Evolutionary conservation across 92 coral and sea anemone genomes (phyloP), one percentile per base, ranked within the genome.

Genomic region (Micromussa lordhowensis): DNA sequence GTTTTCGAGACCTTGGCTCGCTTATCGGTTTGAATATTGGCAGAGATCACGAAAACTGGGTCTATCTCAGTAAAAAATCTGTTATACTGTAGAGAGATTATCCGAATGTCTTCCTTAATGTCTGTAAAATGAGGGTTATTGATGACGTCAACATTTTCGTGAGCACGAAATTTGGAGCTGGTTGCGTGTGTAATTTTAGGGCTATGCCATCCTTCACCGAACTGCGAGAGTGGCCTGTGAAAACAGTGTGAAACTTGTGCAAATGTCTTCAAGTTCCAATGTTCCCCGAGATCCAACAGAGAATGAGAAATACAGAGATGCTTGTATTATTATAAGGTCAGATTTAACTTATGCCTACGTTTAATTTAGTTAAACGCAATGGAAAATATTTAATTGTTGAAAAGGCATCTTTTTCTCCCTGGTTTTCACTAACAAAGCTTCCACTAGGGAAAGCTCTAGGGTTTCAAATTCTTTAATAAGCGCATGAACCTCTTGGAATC

Each of bases 31-130:
- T 35, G 55, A 51, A 84, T 84, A 38, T 73, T 38, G 72, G 31
- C 59, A 22, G 38, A 55, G 71, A 73, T 84, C 68, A 84, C 71
- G 69, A n/a, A 73, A 21, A 22, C 18, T 58, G 7, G 30, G 34
- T 74, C 58, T 57, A 74, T 71, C 80, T 74, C 79, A 53, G 31
- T n/a, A 75, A 83, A 73, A 82, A 73, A 84, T 84, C 73, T 84
- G 88, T 75, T 84, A 3, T 26, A 32, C 87, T 34, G 24, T 71
- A 72, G 66, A 31, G 80, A 31, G 87, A 84, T 84, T 48, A 83
- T 49, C 69, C 86, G 29, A 30, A 19, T 19, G 28, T 26, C 70
- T 24, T 54, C 59, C 81, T 57, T 28, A 40, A 24, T 84, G 70
- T 55, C 88, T 74, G 24, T 5, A 24, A 63, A 24, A 81, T 38